A percentile compares a stretch with the other conserved stretches of the same genome.
These are phyloP conservation scores for Scolanthus callimorphus DNA, from an alignment of 92 coral and sea anemone genomes.

Conservation along the genomic window DNA sequence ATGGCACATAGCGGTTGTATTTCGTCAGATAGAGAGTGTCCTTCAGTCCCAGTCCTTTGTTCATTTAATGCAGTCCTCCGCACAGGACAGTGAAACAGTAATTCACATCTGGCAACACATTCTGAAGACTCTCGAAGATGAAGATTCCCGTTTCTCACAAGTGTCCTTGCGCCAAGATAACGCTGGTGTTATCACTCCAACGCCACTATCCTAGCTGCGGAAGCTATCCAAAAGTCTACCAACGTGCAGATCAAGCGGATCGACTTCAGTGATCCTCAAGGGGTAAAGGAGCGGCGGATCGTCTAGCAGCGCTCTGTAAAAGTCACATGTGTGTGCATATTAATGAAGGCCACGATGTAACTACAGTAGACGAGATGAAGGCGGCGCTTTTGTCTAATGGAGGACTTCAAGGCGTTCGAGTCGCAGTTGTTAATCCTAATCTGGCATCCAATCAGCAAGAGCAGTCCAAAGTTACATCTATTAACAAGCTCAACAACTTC, in stretches of 20 bases:
- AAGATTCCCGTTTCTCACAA: not conserved
- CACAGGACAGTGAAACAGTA: constrained; percentile 7
- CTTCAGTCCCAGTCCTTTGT: constrained; percentile 5
- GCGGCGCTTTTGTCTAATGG: constrained; percentile 5
- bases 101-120: constrained; percentile 4
- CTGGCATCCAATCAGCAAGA: no score
- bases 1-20: constrained; percentile 14
- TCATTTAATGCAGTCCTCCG: constrained; percentile 10
- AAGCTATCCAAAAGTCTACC: not conserved
- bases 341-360: constrained; percentile 12
- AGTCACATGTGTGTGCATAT: not conserved
- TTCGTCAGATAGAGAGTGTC: not conserved
- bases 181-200: constrained; percentile 17
- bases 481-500: constrained; percentile 35
- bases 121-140: constrained; percentile 1
- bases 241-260: constrained; percentile 2
- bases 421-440: not conserved
- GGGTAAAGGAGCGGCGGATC: constrained; percentile 10
- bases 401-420: constrained; percentile 4
- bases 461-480: constrained; percentile 18
- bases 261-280: no score
- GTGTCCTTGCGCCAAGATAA: constrained; percentile 10
- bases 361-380: not conserved
- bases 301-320: constrained; percentile 13
- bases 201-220: not conserved